Percentiles rank a stretch among this genome's conserved stretches.
Conservation (phyloP, 2,797 vertebrate genomes). For the Amniataba percoides region DNA sequence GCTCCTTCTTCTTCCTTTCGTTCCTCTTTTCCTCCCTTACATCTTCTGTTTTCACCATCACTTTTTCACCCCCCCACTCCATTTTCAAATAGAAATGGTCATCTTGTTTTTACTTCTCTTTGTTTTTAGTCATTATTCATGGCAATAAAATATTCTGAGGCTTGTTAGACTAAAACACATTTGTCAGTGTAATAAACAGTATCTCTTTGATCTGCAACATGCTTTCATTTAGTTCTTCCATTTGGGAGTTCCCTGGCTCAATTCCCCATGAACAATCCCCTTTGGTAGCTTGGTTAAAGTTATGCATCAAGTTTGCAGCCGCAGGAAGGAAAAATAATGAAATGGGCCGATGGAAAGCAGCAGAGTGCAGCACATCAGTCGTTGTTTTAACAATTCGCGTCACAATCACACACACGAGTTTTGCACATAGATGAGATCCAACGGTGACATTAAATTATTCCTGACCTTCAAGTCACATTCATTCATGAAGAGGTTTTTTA, state of each 20-base stretch:
- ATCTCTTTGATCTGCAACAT: conserved; percentile 68
- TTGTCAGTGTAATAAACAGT: conserved; percentile 62
- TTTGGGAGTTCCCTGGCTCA: conserved; percentile 55
- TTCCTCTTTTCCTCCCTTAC: not conserved
- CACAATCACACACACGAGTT: conserved; percentile 25
- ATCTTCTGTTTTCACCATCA: not conserved
- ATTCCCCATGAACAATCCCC: conserved; percentile 59
- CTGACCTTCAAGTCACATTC: conserved; percentile 38
- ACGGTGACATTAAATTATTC: conserved; percentile 26
- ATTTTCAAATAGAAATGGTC: conserved; percentile 28
- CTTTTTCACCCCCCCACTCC: not conserved
- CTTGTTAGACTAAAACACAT: conserved; percentile 59
- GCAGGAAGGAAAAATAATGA: conserved; percentile 57
- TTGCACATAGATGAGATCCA: conserved; percentile 36
- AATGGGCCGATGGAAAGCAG: conserved; percentile 49
- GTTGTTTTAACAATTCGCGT: conserved; percentile 38
- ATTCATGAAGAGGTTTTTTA: conserved; percentile 6
- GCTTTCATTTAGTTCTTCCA: conserved; percentile 64
- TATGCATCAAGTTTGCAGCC: conserved; percentile 59
- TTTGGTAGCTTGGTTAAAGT: conserved; percentile 56
- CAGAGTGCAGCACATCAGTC: conserved; percentile 18
- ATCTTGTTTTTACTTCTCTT: conserved; percentile 18
- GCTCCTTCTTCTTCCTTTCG: not conserved
- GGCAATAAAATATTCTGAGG: conserved; percentile 35
- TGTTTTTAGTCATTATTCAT: conserved; percentile 39